Evolutionary conservation across 1,140 invertebrate genomes (phyloP).

Genomic region (Drosophila pruinosa): DNA sequence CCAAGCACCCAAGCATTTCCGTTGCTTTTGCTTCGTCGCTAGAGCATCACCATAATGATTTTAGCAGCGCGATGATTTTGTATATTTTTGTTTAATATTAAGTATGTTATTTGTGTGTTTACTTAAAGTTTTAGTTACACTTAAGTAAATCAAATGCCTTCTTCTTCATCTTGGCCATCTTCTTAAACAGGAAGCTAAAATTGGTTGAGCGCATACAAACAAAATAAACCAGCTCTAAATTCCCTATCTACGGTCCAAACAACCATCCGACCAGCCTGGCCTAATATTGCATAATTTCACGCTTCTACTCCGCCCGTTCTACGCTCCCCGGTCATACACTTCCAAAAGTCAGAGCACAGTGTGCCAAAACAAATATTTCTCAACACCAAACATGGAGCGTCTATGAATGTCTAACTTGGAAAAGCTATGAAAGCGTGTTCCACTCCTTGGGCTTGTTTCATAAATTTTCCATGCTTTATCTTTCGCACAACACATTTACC

Average conservation of each 20-base stretch:
- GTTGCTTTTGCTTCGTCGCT: slow-evolving; percentile 36
- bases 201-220: slow-evolving; percentile 72
- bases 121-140: slow-evolving; percentile 80
- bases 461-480: slow-evolving; percentile 79
- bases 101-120: slow-evolving; percentile 81
- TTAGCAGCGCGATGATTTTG: slow-evolving; percentile 38
- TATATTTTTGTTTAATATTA: slow-evolving; percentile 82
- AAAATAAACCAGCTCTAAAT: slow-evolving; percentile 65
- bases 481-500: slow-evolving; percentile 76
- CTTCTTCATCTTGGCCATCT: background rate
- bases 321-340: background rate
- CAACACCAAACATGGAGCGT: slow-evolving; percentile 58
- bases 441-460: slow-evolving; percentile 44
- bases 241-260: slow-evolving; percentile 1
- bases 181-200: slow-evolving; percentile 64
- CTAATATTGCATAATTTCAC: slow-evolving; percentile 77
- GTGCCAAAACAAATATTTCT: slow-evolving; percentile 75
- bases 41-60: slow-evolving; percentile 31
- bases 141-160: slow-evolving; percentile 76
- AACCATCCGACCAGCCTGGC: background rate
- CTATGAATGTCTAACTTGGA: slow-evolving; percentile 67
- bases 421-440: slow-evolving; percentile 25
- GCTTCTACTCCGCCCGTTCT: slow-evolving; percentile 22
- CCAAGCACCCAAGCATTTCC: slow-evolving; percentile 43
- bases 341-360: background rate